These are phyloP conservation scores for Cichladusa arquata DNA, from an alignment of 2,113 vertebrate genomes.

Conservation along the genomic window DNA sequence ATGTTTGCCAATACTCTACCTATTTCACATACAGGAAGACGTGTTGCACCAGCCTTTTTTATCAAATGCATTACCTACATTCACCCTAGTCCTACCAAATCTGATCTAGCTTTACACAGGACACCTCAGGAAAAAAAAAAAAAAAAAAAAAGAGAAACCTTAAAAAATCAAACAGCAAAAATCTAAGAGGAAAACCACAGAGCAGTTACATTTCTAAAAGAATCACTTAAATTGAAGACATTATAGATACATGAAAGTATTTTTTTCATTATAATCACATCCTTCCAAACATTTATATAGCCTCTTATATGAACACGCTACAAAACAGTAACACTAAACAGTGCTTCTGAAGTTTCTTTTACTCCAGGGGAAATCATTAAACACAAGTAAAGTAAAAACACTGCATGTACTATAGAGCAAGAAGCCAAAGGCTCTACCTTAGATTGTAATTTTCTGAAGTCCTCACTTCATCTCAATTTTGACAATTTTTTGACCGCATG, in stretches of 20 bases:
- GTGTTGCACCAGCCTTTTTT: neutral
- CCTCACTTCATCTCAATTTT: neutral
- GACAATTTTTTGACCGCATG: neutral
- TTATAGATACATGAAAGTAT: neutral
- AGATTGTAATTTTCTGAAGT: neutral
- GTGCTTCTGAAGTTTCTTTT: neutral
- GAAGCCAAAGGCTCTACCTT: neutral
- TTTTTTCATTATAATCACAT: neutral
- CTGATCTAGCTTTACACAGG: neutral
- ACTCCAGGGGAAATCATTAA: neutral
- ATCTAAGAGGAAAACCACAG: neutral
- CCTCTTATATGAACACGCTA: neutral
- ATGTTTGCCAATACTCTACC: neutral
- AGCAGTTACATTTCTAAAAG: neutral
- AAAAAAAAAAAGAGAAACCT: neutral
- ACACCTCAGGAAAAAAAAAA: neutral
- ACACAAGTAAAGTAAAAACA: neutral
- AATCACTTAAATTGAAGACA: neutral
- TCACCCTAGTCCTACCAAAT: neutral
- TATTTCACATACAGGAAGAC: neutral
- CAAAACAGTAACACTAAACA: neutral
- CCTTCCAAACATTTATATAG: neutral
- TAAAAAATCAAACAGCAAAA: neutral
- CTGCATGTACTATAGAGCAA: neutral
- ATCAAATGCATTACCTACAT: neutral